Percentiles rank a stretch among this genome's conserved stretches.
phyloP scores from a whole-genome alignment of 1,140 invertebrate genomes.

The Drosophila subobscura region DNA sequence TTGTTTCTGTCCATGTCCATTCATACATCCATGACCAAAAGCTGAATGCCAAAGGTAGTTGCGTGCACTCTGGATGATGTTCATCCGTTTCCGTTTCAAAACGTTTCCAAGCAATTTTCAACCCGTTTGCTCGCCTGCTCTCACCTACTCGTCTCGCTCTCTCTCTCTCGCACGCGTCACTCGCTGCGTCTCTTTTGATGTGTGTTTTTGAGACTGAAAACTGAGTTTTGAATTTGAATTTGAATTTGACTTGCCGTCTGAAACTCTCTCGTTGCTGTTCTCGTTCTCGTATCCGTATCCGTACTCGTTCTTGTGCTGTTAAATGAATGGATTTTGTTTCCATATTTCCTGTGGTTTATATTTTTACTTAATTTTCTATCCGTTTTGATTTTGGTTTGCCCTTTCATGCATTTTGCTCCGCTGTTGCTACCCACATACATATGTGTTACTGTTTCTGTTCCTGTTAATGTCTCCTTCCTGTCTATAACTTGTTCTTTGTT shows the following conservation, averaged over 20 bases:
- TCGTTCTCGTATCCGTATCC: slow-evolving; percentile 24
- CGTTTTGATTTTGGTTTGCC: slow-evolving; percentile 12
- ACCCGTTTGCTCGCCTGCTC: slow-evolving; percentile 30
- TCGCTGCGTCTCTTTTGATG: slow-evolving; percentile 27
- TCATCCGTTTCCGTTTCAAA: slow-evolving; percentile 32
- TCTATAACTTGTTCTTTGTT: slow-evolving; percentile 3
- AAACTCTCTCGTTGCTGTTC: slow-evolving; percentile 36
- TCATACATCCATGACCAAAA: slow-evolving; percentile 1
- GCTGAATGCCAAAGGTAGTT: slow-evolving; percentile 34
- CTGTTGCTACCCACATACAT: slow-evolving; percentile 8
- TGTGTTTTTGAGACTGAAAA: slow-evolving; percentile 52
- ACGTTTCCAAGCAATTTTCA: too few species aligned
- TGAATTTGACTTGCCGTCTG: slow-evolving; percentile 68
- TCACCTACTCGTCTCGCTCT: slow-evolving; percentile 34
- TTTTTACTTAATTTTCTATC: slow-evolving; percentile 6
- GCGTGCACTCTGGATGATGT: slow-evolving; percentile 22
- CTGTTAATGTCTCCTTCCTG: slow-evolving; percentile 35
- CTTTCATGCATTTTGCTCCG: slow-evolving; percentile 27
- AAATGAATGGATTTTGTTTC: slow-evolving; percentile 46
- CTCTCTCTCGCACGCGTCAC: slow-evolving; percentile 18
- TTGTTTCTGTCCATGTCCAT: slow-evolving; percentile 21
- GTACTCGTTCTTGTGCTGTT: slow-evolving; percentile 64
- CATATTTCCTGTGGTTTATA: slow-evolving; percentile 3
- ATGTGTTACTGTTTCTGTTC: slow-evolving; percentile 26
- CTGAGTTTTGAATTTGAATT: slow-evolving; percentile 52